phyloP scores from a whole-genome alignment of 2,797 vertebrate genomes.

The Notolepis coatsorum region DNA sequence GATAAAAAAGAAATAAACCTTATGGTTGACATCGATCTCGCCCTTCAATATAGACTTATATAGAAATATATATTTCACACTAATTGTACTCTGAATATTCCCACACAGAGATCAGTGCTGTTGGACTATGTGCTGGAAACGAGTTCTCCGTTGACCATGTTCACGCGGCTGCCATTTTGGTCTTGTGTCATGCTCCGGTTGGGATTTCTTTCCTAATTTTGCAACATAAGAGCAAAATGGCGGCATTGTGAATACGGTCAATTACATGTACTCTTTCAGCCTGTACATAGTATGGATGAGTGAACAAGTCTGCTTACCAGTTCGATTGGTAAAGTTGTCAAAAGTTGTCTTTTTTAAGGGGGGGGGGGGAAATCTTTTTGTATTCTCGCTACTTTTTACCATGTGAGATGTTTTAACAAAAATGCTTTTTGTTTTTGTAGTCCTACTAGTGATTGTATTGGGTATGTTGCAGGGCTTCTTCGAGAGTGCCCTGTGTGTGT shows the following conservation, averaged over 20 bases:
- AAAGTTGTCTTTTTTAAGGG: conserved; percentile 58
- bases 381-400: conserved; percentile 70
- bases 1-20: too few species aligned
- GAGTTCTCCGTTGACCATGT: too few species aligned
- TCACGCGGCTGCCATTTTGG: too few species aligned
- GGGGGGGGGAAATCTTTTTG: conserved; percentile 52
- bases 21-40: conserved; percentile 40
- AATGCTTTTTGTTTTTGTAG: conserved; percentile 57
- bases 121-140: conserved; percentile 40
- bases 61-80: conserved; percentile 64
- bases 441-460: conserved; percentile 59
- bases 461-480: conserved; percentile 36
- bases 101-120: conserved; percentile 50
- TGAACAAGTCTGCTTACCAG: conserved; percentile 57
- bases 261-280: conserved; percentile 60
- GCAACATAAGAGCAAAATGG: too few species aligned
- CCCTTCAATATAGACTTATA: conserved; percentile 51
- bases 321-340: conserved; percentile 59
- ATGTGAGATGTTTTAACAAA: conserved; percentile 61
- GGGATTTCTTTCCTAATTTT: too few species aligned
- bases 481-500: conserved; percentile 24
- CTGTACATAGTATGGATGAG: conserved; percentile 78
- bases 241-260: conserved; percentile 40
- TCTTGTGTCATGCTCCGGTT: too few species aligned
- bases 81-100: too few species aligned